A percentile compares a stretch with the other conserved stretches of the same genome.
Evolutionary conservation across 2,113 vertebrate species (phyloP).

Genomic region (Jaculus jaculus): DNA sequence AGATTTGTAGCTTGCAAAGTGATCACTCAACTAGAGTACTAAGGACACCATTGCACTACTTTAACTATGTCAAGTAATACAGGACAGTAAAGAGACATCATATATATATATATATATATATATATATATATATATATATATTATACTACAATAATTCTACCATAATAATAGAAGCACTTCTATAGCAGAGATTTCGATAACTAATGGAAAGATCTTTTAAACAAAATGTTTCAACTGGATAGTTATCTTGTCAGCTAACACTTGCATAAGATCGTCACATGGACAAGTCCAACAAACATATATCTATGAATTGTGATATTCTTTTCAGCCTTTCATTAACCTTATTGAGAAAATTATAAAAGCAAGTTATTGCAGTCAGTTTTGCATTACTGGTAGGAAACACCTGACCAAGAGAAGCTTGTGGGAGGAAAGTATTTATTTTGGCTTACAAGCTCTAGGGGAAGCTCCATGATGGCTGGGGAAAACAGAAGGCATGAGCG

Average conservation of each 20-base stretch:
- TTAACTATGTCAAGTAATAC: conserved; percentile 36
- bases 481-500: too few species aligned
- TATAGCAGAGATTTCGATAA: background rate
- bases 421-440: too few species aligned
- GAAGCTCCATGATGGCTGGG: too few species aligned
- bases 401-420: too few species aligned
- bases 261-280: too few species aligned
- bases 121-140: too few species aligned
- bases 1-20: conserved; percentile 19
- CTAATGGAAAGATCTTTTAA: background rate
- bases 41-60: background rate
- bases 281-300: background rate
- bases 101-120: too few species aligned
- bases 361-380: background rate
- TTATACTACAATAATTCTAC: too few species aligned
- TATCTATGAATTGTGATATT: background rate
- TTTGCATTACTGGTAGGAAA: too few species aligned
- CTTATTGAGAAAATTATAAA: background rate
- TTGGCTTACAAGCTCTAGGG: too few species aligned
- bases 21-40: background rate
- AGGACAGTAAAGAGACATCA: background rate
- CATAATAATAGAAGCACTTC: background rate
- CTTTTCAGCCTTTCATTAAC: background rate
- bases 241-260: background rate
- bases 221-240: background rate